Percentiles rank a stretch among this genome's conserved stretches.
phyloP scores from a whole-genome alignment of 1,140 invertebrate species.

The Drosophila persimilis region DNA sequence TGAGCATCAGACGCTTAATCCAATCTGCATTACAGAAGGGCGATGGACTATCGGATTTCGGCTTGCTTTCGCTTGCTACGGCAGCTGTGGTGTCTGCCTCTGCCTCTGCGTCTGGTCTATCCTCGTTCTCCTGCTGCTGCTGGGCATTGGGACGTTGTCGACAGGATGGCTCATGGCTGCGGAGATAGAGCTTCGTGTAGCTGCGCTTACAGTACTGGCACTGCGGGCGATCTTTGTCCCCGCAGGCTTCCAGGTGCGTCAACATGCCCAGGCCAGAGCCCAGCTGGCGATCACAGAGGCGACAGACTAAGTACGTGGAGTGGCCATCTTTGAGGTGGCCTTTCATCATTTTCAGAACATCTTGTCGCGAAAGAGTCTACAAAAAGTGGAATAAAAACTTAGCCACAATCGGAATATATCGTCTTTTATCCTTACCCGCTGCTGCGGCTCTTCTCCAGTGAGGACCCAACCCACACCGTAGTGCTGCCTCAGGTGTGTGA shows the following conservation, averaged over 20 bases:
- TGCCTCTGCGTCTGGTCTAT: background rate
- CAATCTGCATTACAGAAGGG: slow-evolving; percentile 30
- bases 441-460: slow-evolving; percentile 22
- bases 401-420: no score
- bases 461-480: slow-evolving; percentile 72
- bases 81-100: background rate
- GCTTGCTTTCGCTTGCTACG: background rate
- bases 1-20: slow-evolving; percentile 49
- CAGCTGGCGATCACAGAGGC: slow-evolving; percentile 35
- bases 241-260: slow-evolving; percentile 39
- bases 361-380: no score
- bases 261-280: slow-evolving; percentile 37
- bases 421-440: background rate
- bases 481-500: slow-evolving; percentile 52
- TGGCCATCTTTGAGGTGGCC: no score
- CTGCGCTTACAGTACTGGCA: slow-evolving; percentile 10
- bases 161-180: no score
- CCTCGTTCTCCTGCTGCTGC: background rate
- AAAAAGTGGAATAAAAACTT: no score
- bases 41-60: background rate
- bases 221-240: slow-evolving; percentile 17
- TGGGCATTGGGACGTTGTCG: background rate
- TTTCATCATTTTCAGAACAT: slow-evolving; percentile 15
- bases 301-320: slow-evolving; percentile 29
- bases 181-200: no score